Base-by-base conservation (phyloP, 2,888 invertebrate genomes). In the Tiliacea citrago region DNA sequence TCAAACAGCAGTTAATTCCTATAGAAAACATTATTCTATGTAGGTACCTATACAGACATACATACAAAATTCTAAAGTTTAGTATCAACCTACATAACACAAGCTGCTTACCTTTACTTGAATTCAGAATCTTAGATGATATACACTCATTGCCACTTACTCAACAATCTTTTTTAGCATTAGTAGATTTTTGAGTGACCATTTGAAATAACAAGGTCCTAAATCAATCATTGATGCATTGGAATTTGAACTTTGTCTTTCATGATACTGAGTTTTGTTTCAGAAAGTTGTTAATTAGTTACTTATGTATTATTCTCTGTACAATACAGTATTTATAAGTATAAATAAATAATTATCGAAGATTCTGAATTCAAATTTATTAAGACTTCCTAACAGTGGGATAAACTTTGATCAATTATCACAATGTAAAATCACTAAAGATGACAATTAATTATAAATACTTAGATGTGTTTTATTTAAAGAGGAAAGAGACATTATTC, bases 361-460 rank as follows among this genome's bases (percentile, higher is more conserved):
- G 0, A 62, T 42, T 79, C 35, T 13, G 13, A 79, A 79, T 55
- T 62, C 12, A 57, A 53, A 7, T 58, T 53, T 45, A 66, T 21
- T n/a, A 60, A 45, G 29, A 51, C 13, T 67, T 45, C 3, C 18
- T 55, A 61, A 72, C 35, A 55, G 7, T 53, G 60, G 39, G 24
- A 58, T 53, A 77, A 58, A 67, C 18, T 49, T 57, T 61, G 21
- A 63, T 24, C 9, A 53, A 62, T 29, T 75, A 73, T 72, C 69
- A 81, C 63, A 74, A 77, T 62, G 2, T 51, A 72, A 68, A 81
- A 67, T 71, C 70, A 82, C 45, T 47, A 60, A 68, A 68, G 51
- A 68, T 49, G 29, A 60, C 5, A 49, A n/a, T n/a, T 35, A 57
- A 68, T 42, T 58, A 60, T 18, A 45, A 57, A 62, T 39, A 61